Base-by-base conservation (phyloP, 1,140 invertebrate genomes). In the Drosophila setifemur region DNA sequence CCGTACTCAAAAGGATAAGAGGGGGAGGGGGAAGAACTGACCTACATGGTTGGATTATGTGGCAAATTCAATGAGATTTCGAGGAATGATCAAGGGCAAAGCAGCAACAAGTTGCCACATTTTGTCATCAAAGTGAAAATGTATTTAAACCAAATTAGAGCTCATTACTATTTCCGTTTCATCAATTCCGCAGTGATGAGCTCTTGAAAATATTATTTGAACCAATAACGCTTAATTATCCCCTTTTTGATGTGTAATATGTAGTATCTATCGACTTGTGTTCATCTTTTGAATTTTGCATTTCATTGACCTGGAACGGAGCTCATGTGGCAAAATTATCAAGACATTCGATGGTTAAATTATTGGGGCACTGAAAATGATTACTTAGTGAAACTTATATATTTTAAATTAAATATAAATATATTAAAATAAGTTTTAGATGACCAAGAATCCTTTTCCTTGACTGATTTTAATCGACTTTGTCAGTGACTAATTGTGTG, bases 1-100 rank as follows among this genome's bases (percentile, higher is more conserved):
- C 49, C 53, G 53, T 42, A 70, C 69, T 83, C 52, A 44, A 85
- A 64, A 48, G 66, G 26, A 1, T n/a, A n/a, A 14, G 29, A 2
- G 11, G 1, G 12, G n/a, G 11, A 11, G 26, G 11, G 26, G 6
- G 7, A 19, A 6, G 19, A 71, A 43, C 60, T 70, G 66, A 70
- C 53, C 66, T 25, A 44, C 21, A 45, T 39, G 42, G 16, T 47
- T 14, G 43, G 25, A 29, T 31, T 47, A 44, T 53, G 31, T 29
- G 14, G 18, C 5, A 40, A 67, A 49, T 64, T 77, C 53, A 79
- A 69, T 69, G 69, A 35, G 47, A 35, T 58, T 28, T 19, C 18
- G 35, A 26, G n/a, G n/a, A n/a, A n/a, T n/a, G n/a, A n/a, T n/a
- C n/a, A n/a, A n/a, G n/a, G n/a, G n/a, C n/a, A 18, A 26, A 57